These are phyloP conservation scores for Ceratosolen fusciceps DNA, from an alignment of 1,140 invertebrate species.

Conservation along the genomic window DNA sequence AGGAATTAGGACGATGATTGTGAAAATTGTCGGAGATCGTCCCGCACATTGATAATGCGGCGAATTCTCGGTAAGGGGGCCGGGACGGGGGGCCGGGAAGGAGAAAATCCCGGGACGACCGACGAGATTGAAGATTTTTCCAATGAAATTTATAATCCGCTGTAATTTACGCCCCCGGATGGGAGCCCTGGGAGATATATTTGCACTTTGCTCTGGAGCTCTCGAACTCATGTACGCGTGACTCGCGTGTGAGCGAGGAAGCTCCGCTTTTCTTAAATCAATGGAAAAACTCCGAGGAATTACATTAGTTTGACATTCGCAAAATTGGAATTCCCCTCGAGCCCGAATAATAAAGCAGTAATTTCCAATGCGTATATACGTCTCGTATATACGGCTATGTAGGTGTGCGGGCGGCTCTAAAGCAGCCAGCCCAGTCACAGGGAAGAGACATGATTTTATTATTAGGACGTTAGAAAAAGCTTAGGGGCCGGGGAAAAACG, in stretches of 20 bases:
- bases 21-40: slow-evolving; percentile 46
- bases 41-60: slow-evolving; percentile 37
- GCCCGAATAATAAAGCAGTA: neutral
- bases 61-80: neutral
- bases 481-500: neutral
- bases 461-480: too few species aligned
- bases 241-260: neutral
- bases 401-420: too few species aligned
- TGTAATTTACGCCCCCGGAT: slow-evolving; percentile 62
- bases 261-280: slow-evolving; percentile 62
- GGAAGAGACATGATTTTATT: slow-evolving; percentile 2
- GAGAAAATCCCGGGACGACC: neutral
- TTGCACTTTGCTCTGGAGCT: slow-evolving; percentile 62
- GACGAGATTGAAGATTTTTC: slow-evolving; percentile 59
- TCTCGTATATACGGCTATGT: too few species aligned
- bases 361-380: slow-evolving; percentile 28
- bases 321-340: slow-evolving; percentile 39
- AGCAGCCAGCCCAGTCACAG: too few species aligned
- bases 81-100: slow-evolving; percentile 23
- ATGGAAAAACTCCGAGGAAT: slow-evolving; percentile 63
- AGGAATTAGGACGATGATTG: slow-evolving; percentile 33
- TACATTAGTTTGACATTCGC: slow-evolving; percentile 55
- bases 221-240: slow-evolving; percentile 28
- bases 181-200: slow-evolving; percentile 54
- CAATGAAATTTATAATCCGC: slow-evolving; percentile 66